Evolutionary conservation across 2,888 invertebrate species (phyloP).

Genomic region (Horisme vitalbata): DNA sequence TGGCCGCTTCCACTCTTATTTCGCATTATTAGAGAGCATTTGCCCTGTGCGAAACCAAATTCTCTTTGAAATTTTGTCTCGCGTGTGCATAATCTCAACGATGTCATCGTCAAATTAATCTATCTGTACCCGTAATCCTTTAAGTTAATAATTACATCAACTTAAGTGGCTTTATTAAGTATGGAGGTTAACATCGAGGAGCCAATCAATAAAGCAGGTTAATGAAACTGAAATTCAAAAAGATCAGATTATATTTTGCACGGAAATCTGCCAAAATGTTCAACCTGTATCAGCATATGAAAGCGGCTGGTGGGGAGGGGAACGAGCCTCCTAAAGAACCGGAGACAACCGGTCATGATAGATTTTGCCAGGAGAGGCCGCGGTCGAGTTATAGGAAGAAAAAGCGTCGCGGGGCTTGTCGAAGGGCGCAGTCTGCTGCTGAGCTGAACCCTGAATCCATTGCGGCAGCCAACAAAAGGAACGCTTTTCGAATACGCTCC

Average conservation of each 20-base stretch:
- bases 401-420: slow-evolving; percentile 82
- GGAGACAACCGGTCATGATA: slow-evolving; percentile 90
- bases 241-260: slow-evolving; percentile 44
- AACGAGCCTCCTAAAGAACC: slow-evolving; percentile 74
- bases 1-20: slow-evolving; percentile 37
- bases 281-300: slow-evolving; percentile 88
- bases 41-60: neutral
- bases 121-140: too few species aligned
- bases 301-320: slow-evolving; percentile 78
- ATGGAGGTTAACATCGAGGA: neutral
- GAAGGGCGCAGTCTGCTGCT: slow-evolving; percentile 86
- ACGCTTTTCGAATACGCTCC: slow-evolving; percentile 84
- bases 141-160: too few species aligned
- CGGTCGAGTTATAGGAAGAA: slow-evolving; percentile 76
- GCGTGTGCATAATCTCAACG: neutral
- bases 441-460: slow-evolving; percentile 85
- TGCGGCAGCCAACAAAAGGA: slow-evolving; percentile 85
- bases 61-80: neutral
- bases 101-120: too few species aligned
- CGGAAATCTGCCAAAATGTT: slow-evolving; percentile 83
- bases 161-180: too few species aligned
- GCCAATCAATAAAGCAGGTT: slow-evolving; percentile 13
- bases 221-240: slow-evolving; percentile 51
- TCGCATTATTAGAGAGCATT: slow-evolving; percentile 21
- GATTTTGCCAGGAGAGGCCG: slow-evolving; percentile 88